Evolutionary conservation across 2,888 invertebrate species (phyloP).

Genomic region (Meliscaeva auricollis): DNA sequence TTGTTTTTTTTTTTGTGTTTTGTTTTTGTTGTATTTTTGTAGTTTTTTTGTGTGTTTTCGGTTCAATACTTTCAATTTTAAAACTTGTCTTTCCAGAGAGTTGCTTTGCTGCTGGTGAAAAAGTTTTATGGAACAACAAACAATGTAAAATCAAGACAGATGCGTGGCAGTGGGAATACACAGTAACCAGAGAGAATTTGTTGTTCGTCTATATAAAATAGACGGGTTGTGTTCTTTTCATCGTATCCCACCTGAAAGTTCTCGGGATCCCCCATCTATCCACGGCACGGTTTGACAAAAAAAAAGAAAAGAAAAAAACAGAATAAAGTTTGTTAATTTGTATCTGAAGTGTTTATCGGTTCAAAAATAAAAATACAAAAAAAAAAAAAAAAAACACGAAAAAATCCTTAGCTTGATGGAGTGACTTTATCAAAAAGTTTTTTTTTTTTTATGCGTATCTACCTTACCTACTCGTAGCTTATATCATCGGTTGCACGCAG

Average conservation of each 20-base stretch:
- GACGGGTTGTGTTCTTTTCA: background rate
- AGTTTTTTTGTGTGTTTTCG: background rate
- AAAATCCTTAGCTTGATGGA: slow-evolving; percentile 15
- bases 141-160: slow-evolving; percentile 40
- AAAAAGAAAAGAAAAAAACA: too few relatives aligned
- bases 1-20: background rate
- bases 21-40: too few relatives aligned
- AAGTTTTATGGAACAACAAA: slow-evolving; percentile 19
- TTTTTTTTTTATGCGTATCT: slow-evolving; percentile 20
- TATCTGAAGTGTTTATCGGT: slow-evolving; percentile 44
- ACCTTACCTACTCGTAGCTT: background rate
- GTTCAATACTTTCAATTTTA: slow-evolving; percentile 43
- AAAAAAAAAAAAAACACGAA: background rate
- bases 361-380: background rate
- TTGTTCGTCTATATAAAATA: slow-evolving; percentile 3
- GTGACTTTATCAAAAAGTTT: slow-evolving; percentile 38
- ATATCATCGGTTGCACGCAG: slow-evolving; percentile 7
- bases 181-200: slow-evolving; percentile 37
- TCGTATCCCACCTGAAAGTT: slow-evolving; percentile 10
- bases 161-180: slow-evolving; percentile 29
- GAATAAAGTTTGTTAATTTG: slow-evolving; percentile 36
- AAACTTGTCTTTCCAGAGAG: slow-evolving; percentile 8
- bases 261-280: slow-evolving; percentile 14
- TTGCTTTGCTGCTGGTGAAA: slow-evolving; percentile 1
- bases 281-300: background rate